Base-by-base conservation (phyloP, 2,888 invertebrate species). In the Ochropleura plecta region DNA sequence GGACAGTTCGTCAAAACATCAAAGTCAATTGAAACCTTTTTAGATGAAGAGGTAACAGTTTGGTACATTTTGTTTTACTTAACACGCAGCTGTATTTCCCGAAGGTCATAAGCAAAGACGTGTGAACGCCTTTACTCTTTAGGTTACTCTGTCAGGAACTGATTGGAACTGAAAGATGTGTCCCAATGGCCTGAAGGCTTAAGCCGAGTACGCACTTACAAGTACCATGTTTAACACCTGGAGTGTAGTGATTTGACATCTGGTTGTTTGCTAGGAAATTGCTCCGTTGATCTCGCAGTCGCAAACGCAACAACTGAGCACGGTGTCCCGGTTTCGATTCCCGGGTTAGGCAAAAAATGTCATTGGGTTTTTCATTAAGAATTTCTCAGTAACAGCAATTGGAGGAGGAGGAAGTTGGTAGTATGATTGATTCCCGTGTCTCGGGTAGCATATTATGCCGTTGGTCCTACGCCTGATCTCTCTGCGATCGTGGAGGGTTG, bases 21-120 rank as follows among this genome's bases (percentile, higher is more conserved):
- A 76, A 68, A 68, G 68, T 76, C 46, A 76, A 46, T 76, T 76
- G 66, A 53, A 67, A 64, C 46, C 78, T 70, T 64, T 60, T 69
- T 57, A 42, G 7, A 68, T 68, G 42, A 68, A 55, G n/a, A 62
- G 42, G 4, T 65, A 40, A 20, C 64, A 18, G 14, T 30, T 1
- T 18, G n/a, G 16, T 55, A 40, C 44, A 60, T 30, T 70, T 30
- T 42, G 57, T 57, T 72, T 70, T n/a, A 68, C 10, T 14, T 53
- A 6, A 18, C 18, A 42, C 12, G 20, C 2, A 7, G 12, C 2
- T n/a, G 12, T 46, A 20, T 20, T 40, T 44, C 16, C 70, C 3
- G 1, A 9, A 67, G 49, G 8, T 5, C 8, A 8, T 40, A 20
- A 18, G 18, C 18, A 60, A 42, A 46, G 55, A 14, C 40, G 40